Evolutionary conservation across 1,140 invertebrate genomes (phyloP), one percentile per base, ranked within the genome.

Genomic region (Anadara kagoshimensis): DNA sequence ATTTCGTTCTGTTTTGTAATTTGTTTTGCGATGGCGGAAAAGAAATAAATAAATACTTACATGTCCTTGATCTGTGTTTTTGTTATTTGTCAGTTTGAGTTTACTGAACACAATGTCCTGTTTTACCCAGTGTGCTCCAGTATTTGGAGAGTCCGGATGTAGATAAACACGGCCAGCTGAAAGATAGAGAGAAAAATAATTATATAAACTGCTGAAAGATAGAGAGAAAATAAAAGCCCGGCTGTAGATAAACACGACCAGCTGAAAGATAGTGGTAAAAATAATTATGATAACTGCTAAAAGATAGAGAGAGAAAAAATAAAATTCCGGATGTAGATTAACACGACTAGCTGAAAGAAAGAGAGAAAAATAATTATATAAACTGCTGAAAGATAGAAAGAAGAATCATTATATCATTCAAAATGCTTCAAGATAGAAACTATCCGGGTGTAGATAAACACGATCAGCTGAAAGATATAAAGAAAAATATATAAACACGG

Each of bases 141-240:
- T 92, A 0, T 94, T 93, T 0, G 95, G 95, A 0, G 94, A 94
- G 61, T 96, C 94, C 0, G 95, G 95, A 89, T 97, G 95, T 20
- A 95, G 81, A 87, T 94, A 95, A 54, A 95, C 89, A 4, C 94
- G 89, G 0, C 80, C 80, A 69, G 65, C 84, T 87, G n/a, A 73
- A 56, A 59, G 59, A 43, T 24, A 44, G 18, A 69, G n/a, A 61
- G 20, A 58, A 58, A 3, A 18, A 14, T 18, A 4, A 49, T 14
- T 49, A 18, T 10, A 18, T 11, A 18, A 49, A 49, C 2, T 49
- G 47, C 14, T 18, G 14, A 18, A n/a, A 49, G 47, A 18, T 4
- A 49, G 47, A 14, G 11, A n/a, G 4, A 49, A 49, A 4, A 14
- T 18, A 49, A n/a, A n/a, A n/a, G n/a, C n/a, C n/a, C n/a, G n/a